A percentile compares a stretch with the other conserved stretches of the same genome.
phyloP scores from a whole-genome alignment of 2,888 invertebrate genomes.

The Emmelina monodactyla region DNA sequence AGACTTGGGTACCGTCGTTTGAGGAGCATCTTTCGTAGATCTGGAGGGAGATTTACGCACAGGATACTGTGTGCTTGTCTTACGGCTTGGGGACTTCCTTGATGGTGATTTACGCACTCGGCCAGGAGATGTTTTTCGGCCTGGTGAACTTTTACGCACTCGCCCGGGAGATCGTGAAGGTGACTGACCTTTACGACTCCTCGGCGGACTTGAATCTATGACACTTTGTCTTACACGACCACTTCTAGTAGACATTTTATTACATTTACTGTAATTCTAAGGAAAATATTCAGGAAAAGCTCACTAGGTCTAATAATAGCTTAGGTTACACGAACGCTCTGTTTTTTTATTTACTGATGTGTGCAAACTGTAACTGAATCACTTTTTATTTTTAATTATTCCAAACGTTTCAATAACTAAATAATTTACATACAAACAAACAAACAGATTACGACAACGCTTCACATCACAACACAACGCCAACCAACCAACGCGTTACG shows the following conservation, averaged over 20 bases:
- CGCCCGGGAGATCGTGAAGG: constrained; percentile 56
- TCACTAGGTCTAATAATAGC: too few relatives aligned
- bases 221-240: constrained; percentile 37
- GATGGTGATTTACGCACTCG: constrained; percentile 58
- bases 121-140: constrained; percentile 36
- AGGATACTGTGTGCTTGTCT: constrained; percentile 42
- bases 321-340: too few relatives aligned
- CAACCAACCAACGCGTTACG: not conserved
- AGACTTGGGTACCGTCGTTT: constrained; percentile 28
- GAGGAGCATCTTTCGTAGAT: constrained; percentile 26
- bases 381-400: not conserved
- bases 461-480: not conserved
- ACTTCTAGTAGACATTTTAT: constrained; percentile 50
- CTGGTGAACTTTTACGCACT: constrained; percentile 41
- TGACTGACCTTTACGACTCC: constrained; percentile 40
- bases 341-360: too few relatives aligned
- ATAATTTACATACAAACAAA: too few relatives aligned
- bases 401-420: not conserved
- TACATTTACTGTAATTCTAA: not conserved
- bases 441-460: not conserved
- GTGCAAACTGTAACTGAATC: not conserved
- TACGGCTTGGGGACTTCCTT: constrained; percentile 56
- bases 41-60: constrained; percentile 53
- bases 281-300: too few relatives aligned
- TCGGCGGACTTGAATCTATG: constrained; percentile 40